These are phyloP conservation scores for Brachionus manjavacas DNA, from an alignment of 1,140 invertebrate genomes.

Conservation along the genomic window DNA sequence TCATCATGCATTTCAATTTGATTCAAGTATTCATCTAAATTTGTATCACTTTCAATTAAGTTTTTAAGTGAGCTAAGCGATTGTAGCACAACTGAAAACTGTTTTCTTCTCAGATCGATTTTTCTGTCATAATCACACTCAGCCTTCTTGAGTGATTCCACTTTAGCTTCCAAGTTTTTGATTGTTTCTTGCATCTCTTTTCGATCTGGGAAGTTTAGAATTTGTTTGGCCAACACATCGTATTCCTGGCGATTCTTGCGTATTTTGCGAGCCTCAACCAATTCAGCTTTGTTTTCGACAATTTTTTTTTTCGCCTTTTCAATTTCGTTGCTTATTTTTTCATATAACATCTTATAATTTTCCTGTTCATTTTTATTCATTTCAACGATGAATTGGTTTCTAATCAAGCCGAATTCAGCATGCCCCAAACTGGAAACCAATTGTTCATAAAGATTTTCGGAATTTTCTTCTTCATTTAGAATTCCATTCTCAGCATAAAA, in stretches of 20 bases:
- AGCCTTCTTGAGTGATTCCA: not conserved
- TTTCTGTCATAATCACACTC: constrained; percentile 30
- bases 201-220: constrained; percentile 20
- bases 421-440: constrained; percentile 75
- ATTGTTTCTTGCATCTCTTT: constrained; percentile 25
- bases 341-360: constrained; percentile 73
- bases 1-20: not conserved
- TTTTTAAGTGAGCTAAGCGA: constrained; percentile 22
- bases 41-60: constrained; percentile 33
- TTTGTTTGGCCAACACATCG: constrained; percentile 22
- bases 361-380: constrained; percentile 78
- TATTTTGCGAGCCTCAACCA: constrained; percentile 58
- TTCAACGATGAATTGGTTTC: constrained; percentile 70
- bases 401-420: constrained; percentile 79
- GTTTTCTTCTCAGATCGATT: constrained; percentile 37
- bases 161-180: constrained; percentile 17
- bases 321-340: constrained; percentile 64
- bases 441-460: constrained; percentile 63
- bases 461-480: not conserved
- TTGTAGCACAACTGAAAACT: constrained; percentile 31
- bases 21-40: constrained; percentile 16
- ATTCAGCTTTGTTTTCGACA: constrained; percentile 62
- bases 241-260: constrained; percentile 39
- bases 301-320: constrained; percentile 41
- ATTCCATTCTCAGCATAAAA: constrained; percentile 68